Conservation (phyloP, 1,140 invertebrate genomes). For the Bombus sibiricus region DNA sequence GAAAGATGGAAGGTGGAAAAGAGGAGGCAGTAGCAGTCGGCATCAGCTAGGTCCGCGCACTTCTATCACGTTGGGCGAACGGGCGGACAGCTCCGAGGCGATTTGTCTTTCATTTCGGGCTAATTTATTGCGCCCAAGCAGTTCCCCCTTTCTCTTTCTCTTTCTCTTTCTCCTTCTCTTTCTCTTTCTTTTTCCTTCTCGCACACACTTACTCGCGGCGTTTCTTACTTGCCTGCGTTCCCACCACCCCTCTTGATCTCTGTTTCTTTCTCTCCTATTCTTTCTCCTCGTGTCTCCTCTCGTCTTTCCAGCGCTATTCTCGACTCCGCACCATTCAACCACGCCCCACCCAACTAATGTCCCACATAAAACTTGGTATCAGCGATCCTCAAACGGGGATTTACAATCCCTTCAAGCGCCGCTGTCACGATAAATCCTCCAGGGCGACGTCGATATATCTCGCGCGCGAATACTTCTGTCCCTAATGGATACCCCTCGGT, state of each 20-base stretch:
- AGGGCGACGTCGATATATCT: constrained; percentile 80
- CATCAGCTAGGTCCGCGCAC: constrained; percentile 73
- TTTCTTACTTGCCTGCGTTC: constrained; percentile 79
- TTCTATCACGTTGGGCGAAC: constrained; percentile 82
- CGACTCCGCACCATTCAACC: constrained; percentile 79
- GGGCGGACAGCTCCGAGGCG: constrained; percentile 82
- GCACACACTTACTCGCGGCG: neutral
- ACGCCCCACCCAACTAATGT: constrained; percentile 83
- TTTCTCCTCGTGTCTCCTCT: constrained; percentile 59
- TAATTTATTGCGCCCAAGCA: constrained; percentile 81
- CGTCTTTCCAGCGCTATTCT: constrained; percentile 73
- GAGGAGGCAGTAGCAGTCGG: constrained; percentile 64
- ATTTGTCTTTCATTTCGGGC: constrained; percentile 83
- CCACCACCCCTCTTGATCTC: constrained; percentile 56
- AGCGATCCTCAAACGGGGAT: constrained; percentile 83
- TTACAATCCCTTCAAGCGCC: constrained; percentile 83
- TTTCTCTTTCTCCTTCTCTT: constrained; percentile 6
- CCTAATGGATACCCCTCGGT: constrained; percentile 80
- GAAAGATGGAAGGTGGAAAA: constrained; percentile 56
- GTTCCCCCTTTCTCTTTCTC: constrained; percentile 47
- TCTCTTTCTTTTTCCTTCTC: constrained; percentile 18
- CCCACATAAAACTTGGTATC: constrained; percentile 84
- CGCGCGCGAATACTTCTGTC: constrained; percentile 81
- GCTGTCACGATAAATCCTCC: constrained; percentile 81
- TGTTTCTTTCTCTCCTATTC: constrained; percentile 63